These are phyloP conservation scores for Anguilla marmorata DNA, from an alignment of 2,797 vertebrate species.

Conservation along the genomic window DNA sequence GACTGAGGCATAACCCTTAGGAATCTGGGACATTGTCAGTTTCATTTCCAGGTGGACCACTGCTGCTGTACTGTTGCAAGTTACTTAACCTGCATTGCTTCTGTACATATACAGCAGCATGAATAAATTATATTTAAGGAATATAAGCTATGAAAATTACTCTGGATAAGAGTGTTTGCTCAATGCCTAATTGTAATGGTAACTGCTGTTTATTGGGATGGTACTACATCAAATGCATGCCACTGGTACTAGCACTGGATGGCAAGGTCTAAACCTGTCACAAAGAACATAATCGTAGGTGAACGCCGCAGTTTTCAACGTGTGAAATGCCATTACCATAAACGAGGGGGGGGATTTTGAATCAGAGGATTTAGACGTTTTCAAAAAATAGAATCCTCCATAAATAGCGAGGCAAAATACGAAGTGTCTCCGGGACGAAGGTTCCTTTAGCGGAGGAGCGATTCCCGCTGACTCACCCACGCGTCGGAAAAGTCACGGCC, in stretches of 20 bases:
- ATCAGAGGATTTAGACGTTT: neutral
- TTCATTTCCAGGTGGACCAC: neutral
- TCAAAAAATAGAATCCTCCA: neutral
- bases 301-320: neutral
- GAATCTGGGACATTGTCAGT: neutral
- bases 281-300: neutral
- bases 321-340: neutral
- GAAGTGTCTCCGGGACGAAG: neutral
- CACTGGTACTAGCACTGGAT: no score
- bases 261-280: neutral
- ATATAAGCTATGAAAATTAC: neutral
- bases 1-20: neutral
- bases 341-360: neutral
- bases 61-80: neutral
- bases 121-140: neutral
- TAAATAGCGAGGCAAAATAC: neutral
- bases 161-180: neutral
- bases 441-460: neutral
- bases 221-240: no score
- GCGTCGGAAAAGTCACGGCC: neutral
- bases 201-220: neutral
- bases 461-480: neutral
- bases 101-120: neutral
- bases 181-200: neutral
- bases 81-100: neutral